These are phyloP conservation scores for Lophura swinhoii DNA, from an alignment of 2,797 vertebrate genomes.

Conservation along the genomic window DNA sequence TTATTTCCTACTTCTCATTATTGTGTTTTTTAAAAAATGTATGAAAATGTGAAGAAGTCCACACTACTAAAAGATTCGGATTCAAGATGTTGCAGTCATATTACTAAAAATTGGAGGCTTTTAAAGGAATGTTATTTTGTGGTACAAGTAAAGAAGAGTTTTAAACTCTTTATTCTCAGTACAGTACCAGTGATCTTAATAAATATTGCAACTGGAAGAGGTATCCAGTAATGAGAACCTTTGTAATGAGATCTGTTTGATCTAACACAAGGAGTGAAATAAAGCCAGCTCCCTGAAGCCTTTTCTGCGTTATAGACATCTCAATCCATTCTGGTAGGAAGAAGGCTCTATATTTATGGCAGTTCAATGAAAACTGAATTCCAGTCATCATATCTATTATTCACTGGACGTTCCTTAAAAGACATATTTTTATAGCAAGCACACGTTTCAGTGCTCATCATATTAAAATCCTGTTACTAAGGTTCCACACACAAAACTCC, in stretches of 20 bases:
- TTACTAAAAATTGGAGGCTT: background rate
- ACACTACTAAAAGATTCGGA: background rate
- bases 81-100: background rate
- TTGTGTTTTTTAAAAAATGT: background rate
- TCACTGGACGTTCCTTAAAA: slow-evolving; percentile 37
- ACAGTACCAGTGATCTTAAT: background rate
- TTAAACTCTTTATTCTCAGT: background rate
- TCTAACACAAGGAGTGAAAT: background rate
- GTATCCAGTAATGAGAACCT: background rate
- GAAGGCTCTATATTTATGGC: slow-evolving; percentile 48
- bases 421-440: background rate
- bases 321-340: slow-evolving; percentile 11
- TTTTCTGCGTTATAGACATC: background rate
- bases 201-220: background rate
- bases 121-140: background rate
- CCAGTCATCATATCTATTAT: slow-evolving; percentile 33
- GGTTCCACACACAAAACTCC: slow-evolving; percentile 27
- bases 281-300: slow-evolving; percentile 12
- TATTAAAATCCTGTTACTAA: background rate
- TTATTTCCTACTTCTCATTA: background rate
- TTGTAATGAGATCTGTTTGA: background rate
- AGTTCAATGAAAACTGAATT: slow-evolving; percentile 45
- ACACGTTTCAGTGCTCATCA: background rate
- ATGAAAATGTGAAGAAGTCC: background rate
- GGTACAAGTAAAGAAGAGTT: background rate